A percentile compares a stretch with the other conserved stretches of the same genome.
Conservation (phyloP, 2,797 vertebrate genomes). For the Manis javanica region DNA sequence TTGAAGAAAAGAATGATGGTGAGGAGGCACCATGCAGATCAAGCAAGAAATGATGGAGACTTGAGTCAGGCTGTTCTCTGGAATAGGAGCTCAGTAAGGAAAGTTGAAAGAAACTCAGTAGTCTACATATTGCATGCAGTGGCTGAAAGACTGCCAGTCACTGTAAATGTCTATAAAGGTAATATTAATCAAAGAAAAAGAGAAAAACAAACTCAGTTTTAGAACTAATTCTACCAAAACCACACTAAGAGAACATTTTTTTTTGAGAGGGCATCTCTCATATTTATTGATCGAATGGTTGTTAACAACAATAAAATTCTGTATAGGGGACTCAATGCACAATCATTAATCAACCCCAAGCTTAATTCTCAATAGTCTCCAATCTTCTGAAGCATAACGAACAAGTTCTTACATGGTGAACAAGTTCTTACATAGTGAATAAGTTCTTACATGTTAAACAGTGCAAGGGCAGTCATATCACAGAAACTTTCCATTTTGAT, state of each 20-base stretch:
- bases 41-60: not conserved
- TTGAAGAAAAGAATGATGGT: not conserved
- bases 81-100: not conserved
- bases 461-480: no score
- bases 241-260: not conserved
- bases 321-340: no score
- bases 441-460: no score
- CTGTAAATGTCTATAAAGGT: not conserved
- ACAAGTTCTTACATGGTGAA: no score
- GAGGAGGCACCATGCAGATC: not conserved
- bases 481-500: no score
- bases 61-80: not conserved
- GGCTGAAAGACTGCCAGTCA: not conserved
- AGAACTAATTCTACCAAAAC: not conserved
- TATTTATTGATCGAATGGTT: no score
- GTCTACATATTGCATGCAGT: not conserved
- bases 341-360: no score
- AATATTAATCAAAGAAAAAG: not conserved
- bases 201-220: not conserved
- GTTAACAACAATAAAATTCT: no score
- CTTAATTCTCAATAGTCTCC: no score
- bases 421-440: no score
- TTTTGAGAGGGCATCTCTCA: no score
- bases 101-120: not conserved
- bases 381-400: no score